These are phyloP conservation scores for Quiscalus mexicanus DNA, from an alignment of 2,113 vertebrate species.

Conservation along the genomic window DNA sequence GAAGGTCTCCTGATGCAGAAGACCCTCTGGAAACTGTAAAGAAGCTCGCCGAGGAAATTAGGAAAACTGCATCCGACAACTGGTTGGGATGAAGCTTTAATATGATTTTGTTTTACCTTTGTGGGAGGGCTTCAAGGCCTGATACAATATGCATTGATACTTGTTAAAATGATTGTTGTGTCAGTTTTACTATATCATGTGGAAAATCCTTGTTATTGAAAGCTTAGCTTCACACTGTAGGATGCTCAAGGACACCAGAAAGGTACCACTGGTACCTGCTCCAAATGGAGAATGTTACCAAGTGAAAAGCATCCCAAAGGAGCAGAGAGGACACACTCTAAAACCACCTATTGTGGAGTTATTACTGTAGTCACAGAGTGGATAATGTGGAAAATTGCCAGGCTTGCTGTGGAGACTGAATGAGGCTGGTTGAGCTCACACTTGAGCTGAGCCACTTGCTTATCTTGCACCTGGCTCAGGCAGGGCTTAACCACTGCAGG, in stretches of 20 bases:
- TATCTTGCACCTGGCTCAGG: neutral
- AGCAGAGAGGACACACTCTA: neutral
- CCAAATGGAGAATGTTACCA: neutral
- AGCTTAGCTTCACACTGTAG: neutral
- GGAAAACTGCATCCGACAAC: neutral
- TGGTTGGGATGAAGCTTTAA: neutral
- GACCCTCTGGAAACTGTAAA: neutral
- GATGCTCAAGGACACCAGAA: neutral
- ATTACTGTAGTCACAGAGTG: neutral
- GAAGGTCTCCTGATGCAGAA: neutral
- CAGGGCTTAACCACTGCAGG: neutral
- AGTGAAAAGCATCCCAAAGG: neutral
- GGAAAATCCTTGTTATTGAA: neutral
- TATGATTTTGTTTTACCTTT: neutral
- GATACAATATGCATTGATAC: neutral
- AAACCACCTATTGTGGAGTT: neutral
- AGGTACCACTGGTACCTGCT: neutral
- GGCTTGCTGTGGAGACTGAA: neutral
- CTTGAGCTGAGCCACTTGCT: neutral
- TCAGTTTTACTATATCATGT: neutral
- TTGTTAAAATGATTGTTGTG: neutral
- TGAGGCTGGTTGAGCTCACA: neutral
- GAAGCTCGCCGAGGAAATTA: rapidly evolving
- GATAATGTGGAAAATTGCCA: neutral
- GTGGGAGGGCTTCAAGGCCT: neutral